Conservation (phyloP, 2,888 invertebrate genomes). For the Acanthosoma haemorrhoidale region DNA sequence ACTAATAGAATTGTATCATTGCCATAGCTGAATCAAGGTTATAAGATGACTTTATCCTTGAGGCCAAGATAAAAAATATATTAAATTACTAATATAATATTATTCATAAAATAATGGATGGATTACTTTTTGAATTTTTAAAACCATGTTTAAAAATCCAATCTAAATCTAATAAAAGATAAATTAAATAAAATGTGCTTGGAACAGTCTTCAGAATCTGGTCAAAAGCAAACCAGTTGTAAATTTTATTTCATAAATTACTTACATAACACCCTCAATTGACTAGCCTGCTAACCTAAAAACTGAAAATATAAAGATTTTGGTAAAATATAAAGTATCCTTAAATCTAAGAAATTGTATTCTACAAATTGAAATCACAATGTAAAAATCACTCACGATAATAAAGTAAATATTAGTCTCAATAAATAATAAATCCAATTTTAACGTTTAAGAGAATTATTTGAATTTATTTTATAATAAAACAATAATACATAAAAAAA, state of each 20-base stretch:
- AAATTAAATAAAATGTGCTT: not conserved
- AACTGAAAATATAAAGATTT: not conserved
- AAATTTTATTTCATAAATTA: not conserved
- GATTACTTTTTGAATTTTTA: not conserved
- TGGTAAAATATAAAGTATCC: not conserved
- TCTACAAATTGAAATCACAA: not conserved
- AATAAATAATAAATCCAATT: not conserved
- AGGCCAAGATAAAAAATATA: too few species aligned
- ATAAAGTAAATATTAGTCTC: not conserved
- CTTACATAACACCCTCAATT: not conserved
- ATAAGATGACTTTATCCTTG: too few species aligned
- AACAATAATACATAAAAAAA: not conserved
- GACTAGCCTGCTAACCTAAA: not conserved
- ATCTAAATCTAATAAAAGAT: not conserved
- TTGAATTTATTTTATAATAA: too few species aligned
- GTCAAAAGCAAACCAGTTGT: conserved; percentile 3
- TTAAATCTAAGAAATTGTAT: not conserved
- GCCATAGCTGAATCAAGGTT: too few species aligned
- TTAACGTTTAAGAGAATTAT: not conserved
- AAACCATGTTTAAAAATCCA: not conserved
- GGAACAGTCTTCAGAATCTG: not conserved
- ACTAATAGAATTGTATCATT: too few species aligned
- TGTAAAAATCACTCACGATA: not conserved
- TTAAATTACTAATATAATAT: too few species aligned
- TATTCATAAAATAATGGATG: too few species aligned